A percentile compares a stretch with the other conserved stretches of the same genome.
phyloP scores from a whole-genome alignment of 2,888 invertebrate species.

The Philhelius pedissequus region DNA sequence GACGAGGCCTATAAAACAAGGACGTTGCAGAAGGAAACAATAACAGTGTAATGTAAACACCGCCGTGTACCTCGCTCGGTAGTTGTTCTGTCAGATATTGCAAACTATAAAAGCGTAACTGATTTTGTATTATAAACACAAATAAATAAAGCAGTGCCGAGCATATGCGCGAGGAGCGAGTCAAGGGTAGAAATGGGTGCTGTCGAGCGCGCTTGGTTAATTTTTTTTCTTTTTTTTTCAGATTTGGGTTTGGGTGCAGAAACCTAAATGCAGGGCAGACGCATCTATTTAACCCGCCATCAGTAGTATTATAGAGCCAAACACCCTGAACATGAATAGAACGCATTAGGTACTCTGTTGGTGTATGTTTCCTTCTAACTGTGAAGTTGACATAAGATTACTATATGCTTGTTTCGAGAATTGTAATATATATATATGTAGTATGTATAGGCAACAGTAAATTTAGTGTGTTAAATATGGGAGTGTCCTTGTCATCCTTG shows the following conservation, averaged over 20 bases:
- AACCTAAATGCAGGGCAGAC: slow-evolving; percentile 62
- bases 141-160: slow-evolving; percentile 77
- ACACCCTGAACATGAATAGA: slow-evolving; percentile 9
- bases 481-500: slow-evolving; percentile 76
- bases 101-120: slow-evolving; percentile 77
- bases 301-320: background rate
- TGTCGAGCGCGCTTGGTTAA: slow-evolving; percentile 41
- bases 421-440: background rate
- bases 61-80: slow-evolving; percentile 69
- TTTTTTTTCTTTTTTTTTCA: too few relatives aligned
- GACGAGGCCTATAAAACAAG: slow-evolving; percentile 71
- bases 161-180: slow-evolving; percentile 69
- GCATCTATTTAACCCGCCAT: slow-evolving; percentile 66
- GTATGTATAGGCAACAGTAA: slow-evolving; percentile 71
- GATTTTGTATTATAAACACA: slow-evolving; percentile 79
- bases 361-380: slow-evolving; percentile 47
- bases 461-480: slow-evolving; percentile 77
- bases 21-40: slow-evolving; percentile 76
- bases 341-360: slow-evolving; percentile 35
- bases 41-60: slow-evolving; percentile 78
- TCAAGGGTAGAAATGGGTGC: slow-evolving; percentile 59
- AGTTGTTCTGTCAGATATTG: slow-evolving; percentile 67
- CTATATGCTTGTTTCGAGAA: slow-evolving; percentile 23
- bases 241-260: slow-evolving; percentile 21
- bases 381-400: slow-evolving; percentile 55